Percentiles rank a stretch among this genome's conserved stretches.
Evolutionary conservation across 2,113 vertebrate species (phyloP).

Genomic region (Vicugna pacos): DNA sequence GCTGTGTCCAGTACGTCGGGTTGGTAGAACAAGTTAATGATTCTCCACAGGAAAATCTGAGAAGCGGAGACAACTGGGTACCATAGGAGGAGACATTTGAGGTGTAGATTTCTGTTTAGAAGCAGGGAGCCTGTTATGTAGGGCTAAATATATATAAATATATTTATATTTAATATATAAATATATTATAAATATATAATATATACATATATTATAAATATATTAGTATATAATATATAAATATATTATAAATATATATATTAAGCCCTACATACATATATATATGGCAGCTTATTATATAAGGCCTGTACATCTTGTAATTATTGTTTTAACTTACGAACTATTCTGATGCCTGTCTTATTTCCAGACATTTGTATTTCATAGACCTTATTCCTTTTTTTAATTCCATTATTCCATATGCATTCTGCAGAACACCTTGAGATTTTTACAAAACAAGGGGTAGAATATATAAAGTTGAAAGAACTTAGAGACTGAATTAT

Average conservation of each 20-base stretch:
- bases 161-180: too few species aligned
- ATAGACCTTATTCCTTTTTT: background rate
- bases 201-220: too few species aligned
- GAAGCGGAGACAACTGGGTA: background rate
- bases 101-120: background rate
- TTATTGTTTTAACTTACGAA: background rate
- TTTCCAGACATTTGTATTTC: slow-evolving; percentile 9
- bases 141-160: background rate
- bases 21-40: background rate
- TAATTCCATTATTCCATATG: background rate
- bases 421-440: background rate
- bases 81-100: background rate
- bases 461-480: background rate
- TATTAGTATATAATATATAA: too few species aligned
- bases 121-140: background rate
- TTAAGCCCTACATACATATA: background rate
- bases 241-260: too few species aligned
- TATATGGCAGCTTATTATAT: background rate
- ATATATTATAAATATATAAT: too few species aligned
- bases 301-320: background rate
- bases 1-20: background rate
- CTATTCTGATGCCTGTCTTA: background rate
- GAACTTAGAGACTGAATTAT: background rate
- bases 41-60: background rate
- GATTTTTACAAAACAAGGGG: slow-evolving; percentile 15